These are phyloP conservation scores for Verasper variegatus DNA, from an alignment of 2,113 vertebrate species.

Conservation along the genomic window DNA sequence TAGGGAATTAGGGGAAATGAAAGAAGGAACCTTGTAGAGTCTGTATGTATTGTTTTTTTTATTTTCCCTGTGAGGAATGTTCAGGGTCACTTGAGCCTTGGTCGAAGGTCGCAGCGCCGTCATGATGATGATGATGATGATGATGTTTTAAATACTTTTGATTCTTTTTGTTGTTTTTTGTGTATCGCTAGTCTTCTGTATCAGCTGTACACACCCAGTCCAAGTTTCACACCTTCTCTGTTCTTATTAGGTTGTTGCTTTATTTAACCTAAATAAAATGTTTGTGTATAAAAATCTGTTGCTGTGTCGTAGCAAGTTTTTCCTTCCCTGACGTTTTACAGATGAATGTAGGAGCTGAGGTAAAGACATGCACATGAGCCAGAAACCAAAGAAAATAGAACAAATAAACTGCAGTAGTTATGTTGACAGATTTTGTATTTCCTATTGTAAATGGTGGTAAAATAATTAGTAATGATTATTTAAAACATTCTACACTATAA, in stretches of 20 bases:
- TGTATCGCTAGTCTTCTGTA: constrained; percentile 74
- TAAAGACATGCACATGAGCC: too few species aligned
- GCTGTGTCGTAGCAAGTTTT: background rate
- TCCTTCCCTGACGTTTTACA: background rate
- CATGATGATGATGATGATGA: constrained; percentile 11
- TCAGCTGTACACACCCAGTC: constrained; percentile 83
- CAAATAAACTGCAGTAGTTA: too few species aligned
- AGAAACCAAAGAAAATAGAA: too few species aligned
- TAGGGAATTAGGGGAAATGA: constrained; percentile 17
- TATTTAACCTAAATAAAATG: constrained; percentile 96
- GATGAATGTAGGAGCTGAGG: too few species aligned
- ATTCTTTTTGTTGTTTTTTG: constrained; percentile 59
- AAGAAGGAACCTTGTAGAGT: constrained; percentile 56
- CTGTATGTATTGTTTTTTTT: constrained; percentile 58
- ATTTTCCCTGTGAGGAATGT: constrained; percentile 51
- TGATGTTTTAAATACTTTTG: constrained; percentile 64
- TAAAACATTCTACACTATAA: too few species aligned
- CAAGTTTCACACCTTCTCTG: constrained; percentile 78
- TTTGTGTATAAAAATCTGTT: constrained; percentile 94
- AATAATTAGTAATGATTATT: too few species aligned
- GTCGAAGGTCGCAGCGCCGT: constrained; percentile 45
- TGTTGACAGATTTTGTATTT: too few species aligned
- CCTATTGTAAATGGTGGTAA: too few species aligned
- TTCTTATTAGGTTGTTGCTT: constrained; percentile 89
- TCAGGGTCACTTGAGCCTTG: constrained; percentile 38